These are phyloP conservation scores for Psophia crepitans DNA, from an alignment of 2,113 vertebrate species.

Conservation along the genomic window DNA sequence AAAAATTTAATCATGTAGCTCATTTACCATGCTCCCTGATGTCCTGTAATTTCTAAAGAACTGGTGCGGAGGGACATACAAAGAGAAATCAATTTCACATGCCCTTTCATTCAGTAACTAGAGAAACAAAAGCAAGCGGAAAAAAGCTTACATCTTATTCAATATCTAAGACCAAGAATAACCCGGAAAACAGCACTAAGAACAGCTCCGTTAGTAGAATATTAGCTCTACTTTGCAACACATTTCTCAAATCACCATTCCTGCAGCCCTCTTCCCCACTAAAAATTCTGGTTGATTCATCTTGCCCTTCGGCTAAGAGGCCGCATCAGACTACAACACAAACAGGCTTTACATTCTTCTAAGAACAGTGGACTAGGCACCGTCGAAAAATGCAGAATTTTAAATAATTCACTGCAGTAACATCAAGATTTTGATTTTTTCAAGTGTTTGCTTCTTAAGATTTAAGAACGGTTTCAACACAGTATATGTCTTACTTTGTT, in stretches of 20 bases:
- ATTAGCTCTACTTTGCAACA: background rate
- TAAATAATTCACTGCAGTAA: background rate
- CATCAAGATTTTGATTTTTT: background rate
- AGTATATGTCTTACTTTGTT: too few species aligned
- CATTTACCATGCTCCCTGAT: constrained; percentile 33
- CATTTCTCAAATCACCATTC: background rate
- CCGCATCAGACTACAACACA: background rate
- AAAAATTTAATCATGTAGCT: constrained; percentile 58
- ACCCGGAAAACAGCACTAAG: background rate
- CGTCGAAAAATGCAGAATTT: background rate
- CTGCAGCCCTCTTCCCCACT: background rate
- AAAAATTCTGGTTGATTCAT: background rate
- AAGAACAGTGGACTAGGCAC: accelerated
- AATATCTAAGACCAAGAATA: background rate
- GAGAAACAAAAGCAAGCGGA: background rate
- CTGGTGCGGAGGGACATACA: background rate
- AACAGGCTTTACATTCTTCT: background rate
- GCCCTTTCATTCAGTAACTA: background rate
- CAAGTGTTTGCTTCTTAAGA: background rate
- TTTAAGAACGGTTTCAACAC: background rate
- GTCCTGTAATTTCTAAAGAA: constrained; percentile 41
- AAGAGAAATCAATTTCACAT: constrained; percentile 45
- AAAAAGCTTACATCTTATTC: background rate
- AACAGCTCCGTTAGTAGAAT: background rate
- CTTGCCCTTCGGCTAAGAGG: background rate